Base-by-base conservation (phyloP, 2,888 invertebrate species). In the Caenorhabditis sp. region DNA sequence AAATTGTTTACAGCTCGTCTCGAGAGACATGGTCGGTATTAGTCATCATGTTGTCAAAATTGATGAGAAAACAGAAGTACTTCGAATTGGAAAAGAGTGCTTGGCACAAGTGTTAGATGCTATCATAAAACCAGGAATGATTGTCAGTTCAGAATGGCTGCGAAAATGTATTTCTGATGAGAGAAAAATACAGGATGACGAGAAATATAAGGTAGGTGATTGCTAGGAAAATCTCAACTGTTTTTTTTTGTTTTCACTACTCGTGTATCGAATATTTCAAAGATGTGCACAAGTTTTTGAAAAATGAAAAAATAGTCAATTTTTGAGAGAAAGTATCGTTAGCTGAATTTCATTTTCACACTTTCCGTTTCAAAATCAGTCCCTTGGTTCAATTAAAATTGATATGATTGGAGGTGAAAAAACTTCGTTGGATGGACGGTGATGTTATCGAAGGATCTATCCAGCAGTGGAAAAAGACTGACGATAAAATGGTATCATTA, bases 81-180 rank as follows among this genome's bases (percentile, higher is more conserved):
- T 72, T 23, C 64, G 58, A 31, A 62, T 72, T n/a, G 53, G n/a
- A 17, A 72, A 68, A 54, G 68, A 72, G 0, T 55, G 60, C 10
- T 21, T 68, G 1, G 67, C n/a, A 24, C 62, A 43, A 17, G 55
- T 58, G n/a, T 59, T 65, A 23, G 68, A 51, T 43, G 71, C 70
- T 14, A 77, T 68, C n/a, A 66, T 68, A 49, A 66, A 66, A 60
- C 51, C 64, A 4, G 68, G 58, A 43, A 54, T 65, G 51, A 26
- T 72, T 21, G 72, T 72, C 17, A 68, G 59, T 27, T 65, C 49
- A 3, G 62, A 72, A 17, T 72, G 72, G 72, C 31, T 72, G 26
- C 64, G 61, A 58, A 61, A 51, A 4, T 72, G 72, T 31, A 72
- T 68, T 19, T 51, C 49, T 4, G 62, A 68, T 55, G 27, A 57